A percentile compares a stretch with the other conserved stretches of the same genome.
Conservation (phyloP, 2,888 invertebrate genomes). For the Tineola bisselliella region DNA sequence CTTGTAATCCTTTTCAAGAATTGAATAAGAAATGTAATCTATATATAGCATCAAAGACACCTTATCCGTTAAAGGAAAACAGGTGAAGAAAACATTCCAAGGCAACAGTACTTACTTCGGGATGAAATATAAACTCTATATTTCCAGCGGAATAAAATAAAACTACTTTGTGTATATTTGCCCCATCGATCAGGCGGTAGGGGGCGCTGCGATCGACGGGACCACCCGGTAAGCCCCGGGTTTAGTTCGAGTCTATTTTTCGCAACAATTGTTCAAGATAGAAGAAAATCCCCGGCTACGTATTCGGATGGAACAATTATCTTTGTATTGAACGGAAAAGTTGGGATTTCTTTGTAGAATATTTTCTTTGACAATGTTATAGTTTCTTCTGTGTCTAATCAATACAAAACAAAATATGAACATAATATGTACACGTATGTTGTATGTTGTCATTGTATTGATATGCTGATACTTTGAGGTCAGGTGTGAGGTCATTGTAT, state of each 20-base stretch:
- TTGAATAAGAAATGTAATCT: too few relatives aligned
- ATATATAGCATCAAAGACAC: too few relatives aligned
- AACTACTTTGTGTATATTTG: neutral
- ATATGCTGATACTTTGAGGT: too few relatives aligned
- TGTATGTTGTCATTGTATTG: too few relatives aligned
- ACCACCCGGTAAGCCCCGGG: constrained; percentile 10
- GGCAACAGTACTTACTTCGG: neutral
- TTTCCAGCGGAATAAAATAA: neutral
- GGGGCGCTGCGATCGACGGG: constrained; percentile 13
- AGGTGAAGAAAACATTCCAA: neutral
- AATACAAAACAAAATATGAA: neutral
- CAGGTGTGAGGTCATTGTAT: too few relatives aligned
- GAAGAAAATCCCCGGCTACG: constrained; percentile 6
- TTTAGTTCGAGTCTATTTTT: constrained; percentile 11
- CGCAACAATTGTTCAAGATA: constrained; percentile 11
- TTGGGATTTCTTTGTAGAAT: neutral
- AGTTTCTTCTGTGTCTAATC: neutral
- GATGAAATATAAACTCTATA: neutral
- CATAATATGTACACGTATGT: too few relatives aligned
- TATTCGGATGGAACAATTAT: constrained; percentile 9
- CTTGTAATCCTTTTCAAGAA: too few relatives aligned
- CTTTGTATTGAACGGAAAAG: constrained; percentile 8
- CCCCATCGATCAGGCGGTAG: constrained; percentile 9
- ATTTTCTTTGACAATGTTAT: neutral
- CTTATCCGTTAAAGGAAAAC: neutral